Evolutionary conservation across 2,113 vertebrate genomes (phyloP), one percentile per base, ranked within the genome.

Genomic region (Calonectris borealis): DNA sequence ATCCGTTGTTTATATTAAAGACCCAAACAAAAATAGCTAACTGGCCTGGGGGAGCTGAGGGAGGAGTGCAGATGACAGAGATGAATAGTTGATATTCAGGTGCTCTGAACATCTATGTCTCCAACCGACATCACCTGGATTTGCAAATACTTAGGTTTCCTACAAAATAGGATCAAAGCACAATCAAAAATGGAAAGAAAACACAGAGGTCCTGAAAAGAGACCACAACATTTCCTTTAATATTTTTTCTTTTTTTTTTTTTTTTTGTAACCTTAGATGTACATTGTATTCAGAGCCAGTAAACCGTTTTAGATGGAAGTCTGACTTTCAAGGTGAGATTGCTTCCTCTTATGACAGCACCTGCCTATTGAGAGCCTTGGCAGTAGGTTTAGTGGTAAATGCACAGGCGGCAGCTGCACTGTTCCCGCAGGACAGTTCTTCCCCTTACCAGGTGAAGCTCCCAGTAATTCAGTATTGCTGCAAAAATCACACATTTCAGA

Each of bases 321-420:
- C 31, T 61, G 24, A 61, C 38, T 58, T 92, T 80, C 25, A 64
- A 54, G 25, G 31, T 58, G 14, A 92, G 12, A 34, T 48, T 83
- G 8, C 18, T 81, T 93, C 7, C 17, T 60, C 21, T 65, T 38
- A 34, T 32, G 69, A 36, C 48, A 72, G 68, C 48, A 24, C 32
- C 46, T 51, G 36, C 22, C 16, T 17, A 14, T 26, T 0, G 0
- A 60, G 68, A 62, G 9, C 38, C 29, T 42, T 0, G 0, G 55
- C 68, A 81, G 22, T 0, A 71, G 61, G 16, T 38, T 58, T 10
- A 14, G 26, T 51, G 44, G 32, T 54, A 26, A 62, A 52, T 17
- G 31, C 16, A 79, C 8, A 70, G 48, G 42, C 2, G 4, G 16
- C 5, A 72, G n/a, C 42, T 36, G 20, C 21, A 24, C 31, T 13